Percentiles rank a stretch among this genome's conserved stretches.
These are phyloP conservation scores for Muraenolepis orangiensis DNA, from an alignment of 2,797 vertebrate species.

Conservation along the genomic window DNA sequence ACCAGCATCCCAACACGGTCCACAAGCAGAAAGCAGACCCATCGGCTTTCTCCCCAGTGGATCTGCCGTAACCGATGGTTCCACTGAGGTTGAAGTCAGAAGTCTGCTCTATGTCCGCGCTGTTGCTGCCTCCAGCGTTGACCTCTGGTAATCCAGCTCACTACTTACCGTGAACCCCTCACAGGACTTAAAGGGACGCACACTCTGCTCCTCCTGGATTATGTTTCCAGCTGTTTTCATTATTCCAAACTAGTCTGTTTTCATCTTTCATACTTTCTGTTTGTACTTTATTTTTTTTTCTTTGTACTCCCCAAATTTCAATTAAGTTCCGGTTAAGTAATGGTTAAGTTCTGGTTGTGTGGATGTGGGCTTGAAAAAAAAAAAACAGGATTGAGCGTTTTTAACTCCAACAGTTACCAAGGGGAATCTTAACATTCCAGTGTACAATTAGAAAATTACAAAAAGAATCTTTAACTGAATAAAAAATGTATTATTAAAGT, in stretches of 20 bases:
- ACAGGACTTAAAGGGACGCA: not conserved
- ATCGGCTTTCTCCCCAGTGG: not conserved
- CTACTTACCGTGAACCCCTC: not conserved
- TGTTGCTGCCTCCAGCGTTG: not conserved
- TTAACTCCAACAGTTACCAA: conserved; percentile 55
- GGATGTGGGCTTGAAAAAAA: conserved; percentile 54
- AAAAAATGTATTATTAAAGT: conserved; percentile 82
- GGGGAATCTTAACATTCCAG: conserved; percentile 88
- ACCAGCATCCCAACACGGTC: not conserved
- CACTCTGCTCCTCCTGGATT: not conserved
- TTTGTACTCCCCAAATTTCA: conserved; percentile 58
- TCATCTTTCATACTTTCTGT: conserved; percentile 36
- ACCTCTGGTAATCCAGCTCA: not conserved
- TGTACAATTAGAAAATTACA: conserved; percentile 73
- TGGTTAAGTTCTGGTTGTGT: conserved; percentile 52
- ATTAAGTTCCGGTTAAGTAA: no score
- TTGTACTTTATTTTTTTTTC: conserved; percentile 24
- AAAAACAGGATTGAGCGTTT: conserved; percentile 58
- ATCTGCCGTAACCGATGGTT: no score
- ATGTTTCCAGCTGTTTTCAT: conserved; percentile 39
- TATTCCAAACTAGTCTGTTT: conserved; percentile 47
- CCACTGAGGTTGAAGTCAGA: not conserved
- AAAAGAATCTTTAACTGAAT: conserved; percentile 84
- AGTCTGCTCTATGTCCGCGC: not conserved
- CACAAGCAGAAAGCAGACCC: not conserved